Evolutionary conservation across 2,113 vertebrate genomes (phyloP), one percentile per base, ranked within the genome.

Genomic region (Progne subis): DNA sequence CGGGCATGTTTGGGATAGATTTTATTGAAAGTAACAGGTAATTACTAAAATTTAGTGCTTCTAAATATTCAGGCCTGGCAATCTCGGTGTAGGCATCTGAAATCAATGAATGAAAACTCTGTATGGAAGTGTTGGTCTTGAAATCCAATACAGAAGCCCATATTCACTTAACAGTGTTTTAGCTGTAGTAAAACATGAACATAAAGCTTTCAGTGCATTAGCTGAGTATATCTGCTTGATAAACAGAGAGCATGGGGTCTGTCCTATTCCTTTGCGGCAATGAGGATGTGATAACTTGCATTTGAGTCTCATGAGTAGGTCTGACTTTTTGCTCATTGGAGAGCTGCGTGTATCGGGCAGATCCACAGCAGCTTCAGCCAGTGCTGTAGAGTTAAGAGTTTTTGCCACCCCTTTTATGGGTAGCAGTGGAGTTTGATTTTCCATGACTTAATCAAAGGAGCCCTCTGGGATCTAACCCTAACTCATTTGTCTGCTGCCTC

Each of bases 261-360:
- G 16, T 61, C 46, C 25, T 25, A 6, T 19, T 77, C 9, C 28
- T 87, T 21, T 15, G 23, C 23, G 57, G 24, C 14, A 32, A n/a
- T 4, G 19, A 60, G n/a, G 25, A 25, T 8, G 18, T 17, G 23
- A 77, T 56, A 21, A 26, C 25, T n/a, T 64, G 15, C 26, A 28
- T 49, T 46, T n/a, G 23, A 34, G 24, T n/a, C 15, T 23, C 16
- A 9, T 0, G 7, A 52, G 10, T 12, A 59, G 15, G 32, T 86
- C 39, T 71, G 43, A 46, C 12, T 6, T 5, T 29, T 50, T 86
- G 21, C 12, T 79, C 5, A 4, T 6, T 2, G 5, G 12, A 57
- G 43, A 11, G 12, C 28, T 68, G 32, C 1, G 2, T 44, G 43
- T 65, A 14, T 41, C 0, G 0, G 31, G 4, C 17, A 53, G 39